Conservation (phyloP, 2,888 invertebrate species). For the Cremastobaeus sp. region DNA sequence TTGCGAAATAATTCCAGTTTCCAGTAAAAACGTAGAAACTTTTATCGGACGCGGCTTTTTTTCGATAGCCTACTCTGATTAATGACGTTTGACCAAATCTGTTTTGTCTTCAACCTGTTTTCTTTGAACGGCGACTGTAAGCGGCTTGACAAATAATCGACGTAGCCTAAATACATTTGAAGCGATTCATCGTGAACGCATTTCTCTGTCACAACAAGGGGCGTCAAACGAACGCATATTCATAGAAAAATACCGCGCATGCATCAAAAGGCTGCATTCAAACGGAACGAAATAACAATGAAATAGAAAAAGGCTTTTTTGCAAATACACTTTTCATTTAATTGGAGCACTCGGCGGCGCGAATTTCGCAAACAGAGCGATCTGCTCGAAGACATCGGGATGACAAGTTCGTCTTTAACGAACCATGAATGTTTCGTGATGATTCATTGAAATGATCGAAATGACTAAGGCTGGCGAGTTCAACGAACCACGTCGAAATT, state of each 20-base stretch:
- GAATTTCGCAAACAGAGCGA: too few species aligned
- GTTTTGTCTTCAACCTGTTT: too few species aligned
- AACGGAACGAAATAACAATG: conserved; percentile 16
- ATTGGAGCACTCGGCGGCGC: conserved; percentile 12
- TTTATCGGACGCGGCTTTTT: too few species aligned
- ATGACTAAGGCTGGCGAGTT: conserved; percentile 13
- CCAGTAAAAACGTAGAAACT: too few species aligned
- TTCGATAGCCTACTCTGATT: too few species aligned
- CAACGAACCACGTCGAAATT: conserved; percentile 17
- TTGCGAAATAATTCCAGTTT: too few species aligned
- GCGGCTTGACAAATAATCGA: conserved; percentile 6
- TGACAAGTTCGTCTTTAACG: conserved; percentile 24
- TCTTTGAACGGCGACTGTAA: conserved; percentile 6
- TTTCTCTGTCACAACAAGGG: conserved; percentile 14
- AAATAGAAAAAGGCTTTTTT: conserved; percentile 9
- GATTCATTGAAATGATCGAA: conserved; percentile 32
- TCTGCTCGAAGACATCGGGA: conserved; percentile 6
- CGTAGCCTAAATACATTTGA: conserved; percentile 30
- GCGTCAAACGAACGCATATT: conserved; percentile 20
- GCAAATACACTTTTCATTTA: conserved; percentile 12
- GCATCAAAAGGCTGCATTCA: conserved; percentile 17
- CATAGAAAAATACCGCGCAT: conserved; percentile 25
- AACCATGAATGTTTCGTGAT: conserved; percentile 27
- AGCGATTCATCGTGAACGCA: conserved; percentile 20
- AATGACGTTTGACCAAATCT: too few species aligned